Percentiles rank a stretch among this genome's conserved stretches.
These are phyloP conservation scores for Halisarca cf. caerulea DNA, from an alignment of 37 sponge, comb jelly and placozoan species.

Conservation along the genomic window DNA sequence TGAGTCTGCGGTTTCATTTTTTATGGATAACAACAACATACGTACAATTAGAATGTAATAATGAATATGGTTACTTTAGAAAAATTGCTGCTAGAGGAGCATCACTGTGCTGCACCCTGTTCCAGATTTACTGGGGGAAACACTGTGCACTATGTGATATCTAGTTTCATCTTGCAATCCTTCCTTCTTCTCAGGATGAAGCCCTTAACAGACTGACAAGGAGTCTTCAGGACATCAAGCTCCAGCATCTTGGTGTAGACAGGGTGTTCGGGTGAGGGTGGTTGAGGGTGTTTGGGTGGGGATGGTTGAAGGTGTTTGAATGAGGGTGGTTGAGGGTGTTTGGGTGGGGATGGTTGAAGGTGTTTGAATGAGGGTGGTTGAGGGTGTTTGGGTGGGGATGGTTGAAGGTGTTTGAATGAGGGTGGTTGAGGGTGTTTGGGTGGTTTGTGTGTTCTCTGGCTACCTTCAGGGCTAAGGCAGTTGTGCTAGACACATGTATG, in stretches of 20 bases:
- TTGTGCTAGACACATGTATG: too few species aligned
- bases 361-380: constrained; percentile 48
- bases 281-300: not conserved
- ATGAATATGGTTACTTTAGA: too few species aligned
- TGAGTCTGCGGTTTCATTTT: too few species aligned
- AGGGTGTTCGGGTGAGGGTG: constrained; percentile 48
- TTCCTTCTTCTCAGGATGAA: constrained; percentile 64
- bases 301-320: constrained; percentile 25
- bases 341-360: not conserved
- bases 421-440: constrained; percentile 40
- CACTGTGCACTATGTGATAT: too few species aligned
- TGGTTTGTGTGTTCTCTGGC: too few species aligned
- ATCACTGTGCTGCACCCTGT: too few species aligned
- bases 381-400: constrained; percentile 23
- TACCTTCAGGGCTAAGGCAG: too few species aligned
- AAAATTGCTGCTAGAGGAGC: too few species aligned
- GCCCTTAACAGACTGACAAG: constrained; percentile 82
- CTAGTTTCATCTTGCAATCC: too few species aligned
- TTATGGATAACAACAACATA: too few species aligned
- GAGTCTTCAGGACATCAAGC: constrained; percentile 67
- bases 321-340: constrained; percentile 45
- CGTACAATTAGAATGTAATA: too few species aligned
- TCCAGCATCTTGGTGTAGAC: constrained; percentile 69
- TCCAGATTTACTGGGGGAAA: too few species aligned
- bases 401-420: constrained; percentile 36